Conservation (phyloP, 2,888 invertebrate species). For the Drosophila emarginata region DNA sequence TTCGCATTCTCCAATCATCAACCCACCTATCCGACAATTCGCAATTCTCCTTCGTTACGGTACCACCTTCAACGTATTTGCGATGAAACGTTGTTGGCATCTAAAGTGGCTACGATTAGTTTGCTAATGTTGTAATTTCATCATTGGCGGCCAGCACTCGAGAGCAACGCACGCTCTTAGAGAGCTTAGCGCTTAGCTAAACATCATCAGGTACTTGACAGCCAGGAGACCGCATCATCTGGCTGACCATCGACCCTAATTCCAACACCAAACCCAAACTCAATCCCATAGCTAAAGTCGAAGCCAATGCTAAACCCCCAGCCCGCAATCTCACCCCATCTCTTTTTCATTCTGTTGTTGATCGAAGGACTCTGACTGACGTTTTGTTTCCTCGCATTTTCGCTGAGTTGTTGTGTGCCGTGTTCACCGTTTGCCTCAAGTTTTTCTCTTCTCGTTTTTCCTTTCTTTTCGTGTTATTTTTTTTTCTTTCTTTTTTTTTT, state of each 20-base stretch:
- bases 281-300: neutral
- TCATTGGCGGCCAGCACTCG: conserved; percentile 55
- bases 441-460: conserved; percentile 39
- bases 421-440: conserved; percentile 40
- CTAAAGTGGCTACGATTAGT: conserved; percentile 76
- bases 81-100: conserved; percentile 59
- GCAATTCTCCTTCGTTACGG: neutral
- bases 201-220: conserved; percentile 74
- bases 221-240: conserved; percentile 55
- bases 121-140: conserved; percentile 77
- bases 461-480: conserved; percentile 21
- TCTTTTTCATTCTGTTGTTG: conserved; percentile 1
- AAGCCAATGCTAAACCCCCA: neutral
- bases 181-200: conserved; percentile 57
- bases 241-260: conserved; percentile 40
- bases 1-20: neutral
- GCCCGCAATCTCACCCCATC: neutral
- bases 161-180: conserved; percentile 27
- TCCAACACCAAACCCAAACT: conserved; percentile 13
- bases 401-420: conserved; percentile 39
- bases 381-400: conserved; percentile 31
- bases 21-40: neutral
- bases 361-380: conserved; percentile 7
- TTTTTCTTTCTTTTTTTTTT: conserved; percentile 38
- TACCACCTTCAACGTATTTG: conserved; percentile 6